Conservation (phyloP, 2,797 vertebrate species). For the Scarus forsteni region DNA sequence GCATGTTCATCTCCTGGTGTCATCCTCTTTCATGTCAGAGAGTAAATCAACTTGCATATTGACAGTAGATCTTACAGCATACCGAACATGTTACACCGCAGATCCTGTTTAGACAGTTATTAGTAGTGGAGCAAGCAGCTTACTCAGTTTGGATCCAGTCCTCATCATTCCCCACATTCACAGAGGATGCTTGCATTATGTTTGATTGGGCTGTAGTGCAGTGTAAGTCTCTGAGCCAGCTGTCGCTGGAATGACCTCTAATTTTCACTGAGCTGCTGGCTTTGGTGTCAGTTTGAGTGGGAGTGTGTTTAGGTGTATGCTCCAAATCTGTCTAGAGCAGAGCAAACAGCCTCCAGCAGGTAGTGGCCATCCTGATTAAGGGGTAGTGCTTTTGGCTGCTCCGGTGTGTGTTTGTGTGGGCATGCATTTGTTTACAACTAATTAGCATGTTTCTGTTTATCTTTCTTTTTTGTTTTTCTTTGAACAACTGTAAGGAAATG, state of each 20-base stretch:
- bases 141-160: conserved; percentile 35
- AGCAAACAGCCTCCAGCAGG: conserved; percentile 67
- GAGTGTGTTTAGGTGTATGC: conserved; percentile 61
- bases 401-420: conserved; percentile 21
- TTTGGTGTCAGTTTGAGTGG: conserved; percentile 68
- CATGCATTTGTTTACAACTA: conserved; percentile 10
- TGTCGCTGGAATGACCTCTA: conserved; percentile 72
- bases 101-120: conserved; percentile 52
- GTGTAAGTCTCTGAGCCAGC: conserved; percentile 55
- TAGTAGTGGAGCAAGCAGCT: conserved; percentile 20
- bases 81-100: conserved; percentile 30
- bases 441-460: conserved; percentile 34
- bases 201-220: conserved; percentile 29
- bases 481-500: too few species aligned
- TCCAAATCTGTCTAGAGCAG: conserved; percentile 61
- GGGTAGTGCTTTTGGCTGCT: conserved; percentile 43
- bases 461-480: too few species aligned
- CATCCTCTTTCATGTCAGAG: conserved; percentile 21
- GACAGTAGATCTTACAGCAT: conserved; percentile 52
- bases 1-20: conserved; percentile 2
- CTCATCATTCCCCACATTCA: conserved; percentile 44
- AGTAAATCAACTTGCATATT: conserved; percentile 48
- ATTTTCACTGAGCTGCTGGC: conserved; percentile 67
- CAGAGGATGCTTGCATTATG: conserved; percentile 23
- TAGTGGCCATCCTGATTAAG: conserved; percentile 51